Base-by-base conservation (phyloP, 2,797 vertebrate genomes). In the Cottoperca gobio region DNA sequence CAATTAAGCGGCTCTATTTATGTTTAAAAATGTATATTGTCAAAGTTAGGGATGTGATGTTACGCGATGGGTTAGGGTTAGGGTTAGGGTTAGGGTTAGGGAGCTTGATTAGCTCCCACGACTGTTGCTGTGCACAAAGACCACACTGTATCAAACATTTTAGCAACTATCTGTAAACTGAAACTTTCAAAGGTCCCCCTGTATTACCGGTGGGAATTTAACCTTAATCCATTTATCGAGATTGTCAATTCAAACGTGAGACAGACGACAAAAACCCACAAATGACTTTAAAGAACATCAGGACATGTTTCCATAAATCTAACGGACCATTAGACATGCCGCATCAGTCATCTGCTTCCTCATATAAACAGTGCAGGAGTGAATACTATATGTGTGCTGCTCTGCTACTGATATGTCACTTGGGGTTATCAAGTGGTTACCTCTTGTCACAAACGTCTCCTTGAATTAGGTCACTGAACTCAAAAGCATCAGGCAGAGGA, bases 341-440 rank as follows among this genome's bases (percentile, higher is more conserved):
- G 66, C 81, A 82, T 79, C 79, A 59, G 69, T 77, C 80, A 77
- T 5, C 23, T 1, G 54, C 55, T 12, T 1, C 28, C 31, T 59
- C 16, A 42, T 58, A 57, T 53, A 76, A 86, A 79, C 81, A 79
- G 10, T 21, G 57, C 37, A 13, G 69, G 61, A 62, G 55, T 54
- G 83, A 68, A 79, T 79, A 21, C 63, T 67, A 62, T 26, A 16
- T 33, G 37, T 35, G 31, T 67, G 63, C 60, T 23, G 40, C 48
- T 33, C 72, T 61, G 76, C 62, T 6, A 82, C 65, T 68, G 82
- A 86, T 84, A 82, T 66, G 82, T 82, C 84, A 75, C 84, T 54
- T 17, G 76, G 79, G 85, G 76, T 79, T 78, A 82, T 72, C 48
- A 9, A 75, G 73, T 37, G 70, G 45, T 33, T 24, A 46, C 67